Conservation (phyloP, 2,888 invertebrate genomes). For the Tubulanus polymorphus region DNA sequence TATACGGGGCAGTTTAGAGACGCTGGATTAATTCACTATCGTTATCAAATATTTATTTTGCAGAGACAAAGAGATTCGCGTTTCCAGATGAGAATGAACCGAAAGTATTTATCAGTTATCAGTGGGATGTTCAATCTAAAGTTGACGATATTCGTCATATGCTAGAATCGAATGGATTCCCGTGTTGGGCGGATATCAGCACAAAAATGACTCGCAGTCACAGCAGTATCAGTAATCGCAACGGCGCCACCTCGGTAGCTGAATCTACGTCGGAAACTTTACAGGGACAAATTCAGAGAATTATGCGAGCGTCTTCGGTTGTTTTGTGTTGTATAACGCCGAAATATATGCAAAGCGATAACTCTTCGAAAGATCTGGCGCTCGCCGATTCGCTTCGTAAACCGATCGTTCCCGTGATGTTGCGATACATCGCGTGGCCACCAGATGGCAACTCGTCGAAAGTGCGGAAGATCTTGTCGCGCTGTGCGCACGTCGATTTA, state of each 20-base stretch:
- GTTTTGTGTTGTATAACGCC: conserved; percentile 47
- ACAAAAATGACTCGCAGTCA: conserved; percentile 31
- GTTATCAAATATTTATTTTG: too few relatives aligned
- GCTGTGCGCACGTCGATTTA: conserved; percentile 37
- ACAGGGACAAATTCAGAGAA: conserved; percentile 41
- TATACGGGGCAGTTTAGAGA: too few relatives aligned
- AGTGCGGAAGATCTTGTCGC: conserved; percentile 37
- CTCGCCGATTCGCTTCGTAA: conserved; percentile 45
- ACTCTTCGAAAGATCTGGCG: conserved; percentile 46
- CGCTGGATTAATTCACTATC: too few relatives aligned
- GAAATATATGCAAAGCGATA: conserved; percentile 49
- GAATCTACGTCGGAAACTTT: conserved; percentile 31
- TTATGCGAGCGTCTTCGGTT: conserved; percentile 39
- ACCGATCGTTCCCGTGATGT: conserved; percentile 42
- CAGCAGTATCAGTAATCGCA: conserved; percentile 36
- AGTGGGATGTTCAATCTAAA: conserved; percentile 49
- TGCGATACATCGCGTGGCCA: conserved; percentile 41
- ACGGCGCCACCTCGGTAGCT: conserved; percentile 16
- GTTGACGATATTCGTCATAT: conserved; percentile 42
- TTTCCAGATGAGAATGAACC: conserved; percentile 29
- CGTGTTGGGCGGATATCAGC: conserved; percentile 46
- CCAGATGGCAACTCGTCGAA: conserved; percentile 41
- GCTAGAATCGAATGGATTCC: conserved; percentile 35
- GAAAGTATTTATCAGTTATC: conserved; percentile 45
- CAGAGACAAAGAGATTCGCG: too few relatives aligned